These are phyloP conservation scores for rabbit (Oryctolagus cuniculus) DNA, from an alignment of 2,113 vertebrate genomes.

Conservation along the genomic window mOryCun1.1 NC_091433.1:161061001-161061500, in stretches of 20 bases:
- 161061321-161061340: slow-evolving; percentile 60
- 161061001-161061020: not conserved
- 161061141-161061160: slow-evolving; percentile 29
- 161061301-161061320: slow-evolving; percentile 38
- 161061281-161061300: slow-evolving; percentile 41
- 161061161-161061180: slow-evolving; percentile 13
- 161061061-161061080: not conserved
- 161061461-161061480: slow-evolving; percentile 55
- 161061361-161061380: slow-evolving; percentile 55
- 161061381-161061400: slow-evolving; percentile 55
- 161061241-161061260: slow-evolving; percentile 36
- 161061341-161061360: slow-evolving; percentile 58
- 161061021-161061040: slow-evolving; percentile 57
- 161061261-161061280: not conserved
- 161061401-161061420: slow-evolving; percentile 49
- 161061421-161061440: slow-evolving; percentile 39
- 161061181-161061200: not conserved
- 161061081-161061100: not conserved
- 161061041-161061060: not conserved
- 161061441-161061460: slow-evolving; percentile 56
- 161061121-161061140: not conserved
- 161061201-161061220: not conserved
- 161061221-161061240: not conserved
- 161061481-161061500: slow-evolving; percentile 49
- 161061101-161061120: slow-evolving; percentile 37